Evolutionary conservation across 2,797 vertebrate species (phyloP), one percentile per base, ranked within the genome.

Genomic region (Coreius guichenoti): DNA sequence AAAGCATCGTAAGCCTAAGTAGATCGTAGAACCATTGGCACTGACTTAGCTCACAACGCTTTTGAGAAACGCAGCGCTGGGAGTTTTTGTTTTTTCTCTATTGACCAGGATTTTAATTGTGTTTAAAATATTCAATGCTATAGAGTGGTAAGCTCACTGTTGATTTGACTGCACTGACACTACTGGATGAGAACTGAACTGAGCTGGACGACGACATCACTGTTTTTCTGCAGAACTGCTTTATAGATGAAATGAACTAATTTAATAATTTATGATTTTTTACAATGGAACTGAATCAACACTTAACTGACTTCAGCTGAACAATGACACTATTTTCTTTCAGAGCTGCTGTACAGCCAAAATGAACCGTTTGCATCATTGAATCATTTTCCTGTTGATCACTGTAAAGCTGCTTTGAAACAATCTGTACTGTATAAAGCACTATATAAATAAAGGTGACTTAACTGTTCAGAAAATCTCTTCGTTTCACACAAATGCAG

Each of bases 61-160:
- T 51, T 17, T 51, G 16, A 51, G 4, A 51, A 17, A 51, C 0
- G 16, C 49, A 51, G 19, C 2, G 7, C 45, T 56, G 5, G 13
- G 26, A 29, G 47, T 31, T 77, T 82, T 80, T 73, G 39, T 43
- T 6, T 84, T 61, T 56, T 83, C 26, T 74, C 47, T 21, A 68
- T 19, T 82, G 56, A 80, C 73, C 86, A 86, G 83, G 76, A 72
- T 58, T 80, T 79, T 58, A 51, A 58, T 85, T 65, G 69, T 81
- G 68, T 58, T 68, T 73, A 51, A 81, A 88, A 73, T 77, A 70
- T 51, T 81, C 19, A 29, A 83, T 81, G 61, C 63, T 51, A 74
- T 51, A 76, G 63, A 70, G 72, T 8, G 21, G 76, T 76, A 81
- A 88, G 86, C 76, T 54, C 51, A 56, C 51, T 23, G 23, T 23